These are phyloP conservation scores for Bactericera cockerelli DNA, from an alignment of 1,140 invertebrate species.

Conservation along the genomic window DNA sequence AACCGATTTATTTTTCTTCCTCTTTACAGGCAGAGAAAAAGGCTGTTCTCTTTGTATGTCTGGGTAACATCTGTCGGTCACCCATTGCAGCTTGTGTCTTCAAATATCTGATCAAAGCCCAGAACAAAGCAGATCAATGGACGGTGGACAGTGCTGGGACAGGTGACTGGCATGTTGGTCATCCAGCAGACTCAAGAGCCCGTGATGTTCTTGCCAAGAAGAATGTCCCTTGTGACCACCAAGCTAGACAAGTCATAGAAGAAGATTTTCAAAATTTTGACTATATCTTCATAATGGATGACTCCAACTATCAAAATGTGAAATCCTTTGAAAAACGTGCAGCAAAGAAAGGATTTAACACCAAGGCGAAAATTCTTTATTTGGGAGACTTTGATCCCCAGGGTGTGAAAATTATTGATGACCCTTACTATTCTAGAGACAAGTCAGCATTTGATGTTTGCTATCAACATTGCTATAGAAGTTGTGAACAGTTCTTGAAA, in stretches of 20 bases:
- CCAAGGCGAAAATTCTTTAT: conserved; percentile 47
- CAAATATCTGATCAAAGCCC: conserved; percentile 46
- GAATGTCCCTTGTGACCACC: conserved; percentile 50
- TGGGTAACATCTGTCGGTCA: conserved; percentile 85
- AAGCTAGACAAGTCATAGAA: conserved; percentile 45
- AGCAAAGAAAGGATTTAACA: conserved; percentile 39
- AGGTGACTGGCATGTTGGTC: conserved; percentile 68
- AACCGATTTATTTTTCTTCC: not conserved
- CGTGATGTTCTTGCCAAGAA: conserved; percentile 50
- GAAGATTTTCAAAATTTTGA: conserved; percentile 63
- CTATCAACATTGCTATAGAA: conserved; percentile 50
- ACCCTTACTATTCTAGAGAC: conserved; percentile 67
- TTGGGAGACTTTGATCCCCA: conserved; percentile 69
- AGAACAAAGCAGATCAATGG: conserved; percentile 47
- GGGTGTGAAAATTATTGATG: conserved; percentile 59
- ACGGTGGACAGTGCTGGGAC: conserved; percentile 76
- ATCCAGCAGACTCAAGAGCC: conserved; percentile 60
- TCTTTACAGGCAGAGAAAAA: conserved; percentile 16
- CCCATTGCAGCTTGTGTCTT: conserved; percentile 89
- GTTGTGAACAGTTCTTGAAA: conserved; percentile 47
- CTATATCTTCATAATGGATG: conserved; percentile 84
- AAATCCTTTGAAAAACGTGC: conserved; percentile 29
- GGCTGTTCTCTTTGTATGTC: conserved; percentile 23
- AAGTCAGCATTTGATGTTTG: conserved; percentile 50
- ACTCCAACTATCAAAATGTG: conserved; percentile 57